Evolutionary conservation across 2,797 vertebrate species (phyloP).

Genomic region (Mallotus villosus): DNA sequence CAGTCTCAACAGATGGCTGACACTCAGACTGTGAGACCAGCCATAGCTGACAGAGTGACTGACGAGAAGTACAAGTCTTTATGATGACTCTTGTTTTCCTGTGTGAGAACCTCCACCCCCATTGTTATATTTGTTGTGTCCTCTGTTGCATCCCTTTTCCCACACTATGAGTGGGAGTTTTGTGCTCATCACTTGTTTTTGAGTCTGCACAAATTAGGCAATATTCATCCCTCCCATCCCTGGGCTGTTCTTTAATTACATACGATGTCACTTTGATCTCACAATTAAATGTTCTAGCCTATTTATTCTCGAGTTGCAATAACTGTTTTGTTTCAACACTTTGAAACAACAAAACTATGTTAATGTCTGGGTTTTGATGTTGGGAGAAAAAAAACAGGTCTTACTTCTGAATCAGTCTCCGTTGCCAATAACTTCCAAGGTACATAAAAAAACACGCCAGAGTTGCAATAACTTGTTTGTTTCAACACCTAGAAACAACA

Average conservation of each 20-base stretch:
- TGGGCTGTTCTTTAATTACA: background rate
- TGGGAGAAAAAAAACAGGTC: too few species aligned
- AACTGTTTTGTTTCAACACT: too few species aligned
- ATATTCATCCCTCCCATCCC: background rate
- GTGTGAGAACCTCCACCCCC: background rate
- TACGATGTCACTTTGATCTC: background rate
- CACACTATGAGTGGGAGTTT: constrained; percentile 51
- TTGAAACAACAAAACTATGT: too few species aligned
- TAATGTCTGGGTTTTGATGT: too few species aligned
- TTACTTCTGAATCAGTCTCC: too few species aligned
- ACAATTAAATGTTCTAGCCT: background rate
- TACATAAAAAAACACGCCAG: too few species aligned
- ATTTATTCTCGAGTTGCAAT: background rate
- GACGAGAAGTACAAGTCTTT: background rate
- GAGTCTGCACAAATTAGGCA: background rate
- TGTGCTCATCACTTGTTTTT: constrained; percentile 13
- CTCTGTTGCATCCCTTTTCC: constrained; percentile 36
- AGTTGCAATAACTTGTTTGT: too few species aligned
- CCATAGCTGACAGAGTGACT: background rate
- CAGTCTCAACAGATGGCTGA: constrained; percentile 47
- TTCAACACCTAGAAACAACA: too few species aligned
- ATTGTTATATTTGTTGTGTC: constrained; percentile 9
- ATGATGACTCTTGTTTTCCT: background rate
- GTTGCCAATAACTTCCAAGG: too few species aligned
- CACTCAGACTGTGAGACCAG: constrained; percentile 11